Percentiles rank a stretch among this genome's conserved stretches.
phyloP scores from a whole-genome alignment of 1,140 invertebrate species.

The Gryllus bimaculatus region DNA sequence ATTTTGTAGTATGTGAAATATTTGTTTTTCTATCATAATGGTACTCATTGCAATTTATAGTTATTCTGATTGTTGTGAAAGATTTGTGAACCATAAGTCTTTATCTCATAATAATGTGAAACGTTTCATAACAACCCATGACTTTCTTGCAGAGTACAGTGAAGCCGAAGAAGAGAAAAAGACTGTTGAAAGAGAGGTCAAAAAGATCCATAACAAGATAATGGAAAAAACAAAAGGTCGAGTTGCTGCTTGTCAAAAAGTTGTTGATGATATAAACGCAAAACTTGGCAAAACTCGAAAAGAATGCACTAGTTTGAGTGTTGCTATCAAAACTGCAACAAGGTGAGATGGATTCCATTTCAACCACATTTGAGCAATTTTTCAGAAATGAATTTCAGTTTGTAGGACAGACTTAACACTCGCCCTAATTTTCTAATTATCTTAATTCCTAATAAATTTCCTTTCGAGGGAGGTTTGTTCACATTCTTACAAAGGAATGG shows the following conservation, averaged over 20 bases:
- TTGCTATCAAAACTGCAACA: constrained; percentile 73
- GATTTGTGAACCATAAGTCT: neutral
- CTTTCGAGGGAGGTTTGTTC: too few relatives aligned
- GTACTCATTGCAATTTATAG: neutral
- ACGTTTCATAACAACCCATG: neutral
- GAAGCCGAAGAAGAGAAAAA: constrained; percentile 49
- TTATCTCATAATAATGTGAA: neutral
- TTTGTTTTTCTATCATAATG: too few relatives aligned
- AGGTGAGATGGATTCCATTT: constrained; percentile 39
- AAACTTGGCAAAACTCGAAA: constrained; percentile 60
- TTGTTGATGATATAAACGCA: constrained; percentile 53
- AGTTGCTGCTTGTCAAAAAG: constrained; percentile 61
- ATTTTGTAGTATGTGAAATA: too few relatives aligned
- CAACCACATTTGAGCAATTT: too few relatives aligned
- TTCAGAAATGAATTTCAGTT: too few relatives aligned
- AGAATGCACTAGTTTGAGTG: constrained; percentile 65
- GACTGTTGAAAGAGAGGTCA: constrained; percentile 47
- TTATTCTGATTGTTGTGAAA: neutral
- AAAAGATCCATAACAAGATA: constrained; percentile 60
- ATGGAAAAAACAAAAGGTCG: constrained; percentile 59
- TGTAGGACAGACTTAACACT: too few relatives aligned
- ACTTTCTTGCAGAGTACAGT: constrained; percentile 40
- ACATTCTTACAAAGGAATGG: too few relatives aligned
- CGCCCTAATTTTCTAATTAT: too few relatives aligned
- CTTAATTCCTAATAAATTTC: too few relatives aligned